Evolutionary conservation across 2,113 vertebrate species (phyloP), one percentile per base, ranked within the genome.

Genomic region (Naja naja): DNA sequence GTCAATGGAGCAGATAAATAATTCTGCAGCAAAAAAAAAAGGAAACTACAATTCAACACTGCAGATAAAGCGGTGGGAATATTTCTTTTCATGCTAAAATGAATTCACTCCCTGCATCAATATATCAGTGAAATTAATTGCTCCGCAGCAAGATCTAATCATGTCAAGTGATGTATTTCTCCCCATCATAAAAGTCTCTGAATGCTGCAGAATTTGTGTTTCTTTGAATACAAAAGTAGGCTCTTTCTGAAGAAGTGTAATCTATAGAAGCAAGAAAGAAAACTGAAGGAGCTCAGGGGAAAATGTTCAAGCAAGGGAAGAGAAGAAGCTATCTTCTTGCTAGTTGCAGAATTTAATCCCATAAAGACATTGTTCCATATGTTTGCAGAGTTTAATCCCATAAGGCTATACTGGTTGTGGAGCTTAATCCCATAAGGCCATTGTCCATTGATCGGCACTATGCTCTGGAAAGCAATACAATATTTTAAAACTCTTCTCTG

Each of bases 361-460:
- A 90, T 30, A 0, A 54, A 43, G 58, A 55, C 23, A 3, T 20
- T 43, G 39, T 55, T 91, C 95, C 30, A 6, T 18, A 69, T 69
- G 64, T 34, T 89, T 25, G 39, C 60, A 90, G 91, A 54, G 91
- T 47, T 1, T 1, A 91, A 56, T 23, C 0, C 30, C 92, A 87
- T 30, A 0, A 54, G 34, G 69, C 88, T 16, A 3, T 20, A 34
- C 64, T 34, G 64, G 64, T 89, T 25, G 39, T 74, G 89, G 91
- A 54, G 90, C 43, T 1, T 2, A 91, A 56, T 23, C 0, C 30
- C 91, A 90, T 25, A 0, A 54, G 34, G 58, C 88, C 23, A 2
- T 20, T 47, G 39, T 55, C 92, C 95, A 96, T 94, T 27, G 93
- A 95, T 92, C n/a, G 16, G 52, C 1, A 30, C 47, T 39, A 0